These are phyloP conservation scores for Microcebus jonahi DNA, from an alignment of 2,113 vertebrate species.

Conservation along the genomic window DNA sequence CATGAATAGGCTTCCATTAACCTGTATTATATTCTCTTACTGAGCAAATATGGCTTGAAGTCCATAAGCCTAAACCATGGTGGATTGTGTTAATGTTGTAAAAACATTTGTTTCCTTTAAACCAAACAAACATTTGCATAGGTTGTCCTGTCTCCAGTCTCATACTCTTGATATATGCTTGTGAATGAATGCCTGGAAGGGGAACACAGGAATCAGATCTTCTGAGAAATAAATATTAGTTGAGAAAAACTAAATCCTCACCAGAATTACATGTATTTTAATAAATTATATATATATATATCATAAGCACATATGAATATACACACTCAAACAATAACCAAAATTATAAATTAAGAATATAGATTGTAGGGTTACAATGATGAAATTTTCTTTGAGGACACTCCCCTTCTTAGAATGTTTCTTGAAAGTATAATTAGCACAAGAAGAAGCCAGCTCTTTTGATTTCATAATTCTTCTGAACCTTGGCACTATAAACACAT, in stretches of 20 bases:
- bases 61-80: not conserved
- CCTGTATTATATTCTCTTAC: not conserved
- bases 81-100: not conserved
- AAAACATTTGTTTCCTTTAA: slow-evolving; percentile 42
- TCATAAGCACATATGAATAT: not conserved
- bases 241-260: not conserved
- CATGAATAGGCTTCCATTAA: not conserved
- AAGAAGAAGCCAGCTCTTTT: not conserved
- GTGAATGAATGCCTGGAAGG: not conserved
- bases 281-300: not conserved
- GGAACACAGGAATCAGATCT: not conserved
- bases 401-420: not conserved
- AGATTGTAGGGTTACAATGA: not conserved
- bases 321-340: not conserved
- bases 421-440: not conserved
- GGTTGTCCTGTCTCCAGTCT: not conserved
- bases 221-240: not conserved
- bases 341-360: not conserved
- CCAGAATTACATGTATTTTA: not conserved
- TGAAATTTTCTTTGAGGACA: not conserved
- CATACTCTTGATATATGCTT: not conserved
- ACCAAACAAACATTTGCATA: not conserved
- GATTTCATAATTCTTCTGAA: slow-evolving; percentile 32
- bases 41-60: not conserved
- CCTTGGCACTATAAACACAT: not conserved